Percentiles rank a stretch among this genome's conserved stretches.
phyloP scores from a whole-genome alignment of 2,888 invertebrate genomes.

The Monochamus alternatus region DNA sequence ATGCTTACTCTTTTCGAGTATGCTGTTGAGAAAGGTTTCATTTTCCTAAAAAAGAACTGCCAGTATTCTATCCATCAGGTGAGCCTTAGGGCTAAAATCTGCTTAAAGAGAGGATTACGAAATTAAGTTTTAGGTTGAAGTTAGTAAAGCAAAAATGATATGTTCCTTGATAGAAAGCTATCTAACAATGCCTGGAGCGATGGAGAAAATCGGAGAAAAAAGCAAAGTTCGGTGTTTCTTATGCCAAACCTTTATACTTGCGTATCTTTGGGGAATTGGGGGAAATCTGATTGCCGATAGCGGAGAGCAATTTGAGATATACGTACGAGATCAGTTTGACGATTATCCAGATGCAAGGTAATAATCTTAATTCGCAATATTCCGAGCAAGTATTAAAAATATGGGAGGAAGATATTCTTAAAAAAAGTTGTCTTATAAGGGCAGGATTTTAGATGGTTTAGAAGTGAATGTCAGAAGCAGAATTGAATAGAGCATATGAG shows the following conservation, averaged over 20 bases:
- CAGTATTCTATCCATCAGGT: slow-evolving; percentile 85
- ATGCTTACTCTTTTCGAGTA: slow-evolving; percentile 78
- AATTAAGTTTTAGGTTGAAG: slow-evolving; percentile 78
- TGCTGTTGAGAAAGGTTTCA: slow-evolving; percentile 80
- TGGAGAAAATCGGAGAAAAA: slow-evolving; percentile 73
- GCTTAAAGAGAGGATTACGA: background rate
- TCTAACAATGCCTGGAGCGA: slow-evolving; percentile 75
- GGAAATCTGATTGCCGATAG: slow-evolving; percentile 85
- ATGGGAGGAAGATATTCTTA: too few species aligned
- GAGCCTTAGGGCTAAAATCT: slow-evolving; percentile 5
- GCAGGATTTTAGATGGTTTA: too few species aligned
- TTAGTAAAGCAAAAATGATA: slow-evolving; percentile 85
- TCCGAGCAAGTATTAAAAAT: background rate
- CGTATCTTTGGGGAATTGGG: slow-evolving; percentile 90
- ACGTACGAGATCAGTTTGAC: slow-evolving; percentile 81
- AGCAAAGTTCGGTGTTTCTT: slow-evolving; percentile 78
- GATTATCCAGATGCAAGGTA: slow-evolving; percentile 80
- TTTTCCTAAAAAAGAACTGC: slow-evolving; percentile 80
- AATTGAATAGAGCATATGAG: too few species aligned
- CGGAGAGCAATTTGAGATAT: slow-evolving; percentile 80
- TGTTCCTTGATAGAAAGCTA: slow-evolving; percentile 83
- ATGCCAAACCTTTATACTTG: slow-evolving; percentile 85
- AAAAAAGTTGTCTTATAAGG: too few species aligned
- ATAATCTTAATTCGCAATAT: slow-evolving; percentile 21
- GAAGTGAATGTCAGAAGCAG: too few species aligned